Evolutionary conservation across 2,113 vertebrate genomes (phyloP), one percentile per base, ranked within the genome.

Genomic region (Rhinoderma darwinii): DNA sequence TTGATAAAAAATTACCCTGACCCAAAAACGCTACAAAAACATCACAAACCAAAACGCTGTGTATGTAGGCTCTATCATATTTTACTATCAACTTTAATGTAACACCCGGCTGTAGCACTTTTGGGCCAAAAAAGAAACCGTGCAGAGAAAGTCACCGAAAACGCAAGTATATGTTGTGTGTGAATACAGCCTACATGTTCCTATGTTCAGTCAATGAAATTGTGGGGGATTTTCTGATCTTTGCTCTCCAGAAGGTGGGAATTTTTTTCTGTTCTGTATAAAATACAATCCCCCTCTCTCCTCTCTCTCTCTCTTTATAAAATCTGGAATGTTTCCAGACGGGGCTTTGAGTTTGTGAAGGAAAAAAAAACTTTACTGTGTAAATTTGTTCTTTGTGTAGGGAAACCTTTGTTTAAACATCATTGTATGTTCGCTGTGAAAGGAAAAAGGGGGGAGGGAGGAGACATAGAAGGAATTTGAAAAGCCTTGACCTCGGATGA

Each of bases 301-400:
- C 86, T 75, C 81, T 73, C 83, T 88, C 85, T 72, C 82, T 88
- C 84, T 89, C 89, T 91, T 92, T 92, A 89, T 91, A 91, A n/a
- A 91, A 90, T 89, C 93, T 95, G 95, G 95, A 95, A 95, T 93
- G 93, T 91, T 95, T 95, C 94, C 95, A 95, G 95, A 94, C 93
- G 92, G 92, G 93, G 94, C 94, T 95, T 95, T 95, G 95, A 94
- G 93, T 94, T 95, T 92, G 94, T 30, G 79, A 82, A 81, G 56
- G 30, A 81, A 94, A 94, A 95, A 94, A 95, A 96, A 95, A 95
- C 94, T 93, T 94, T 93, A 94, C 95, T 96, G 95, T 96, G 96
- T 96, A 96, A 96, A 96, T 96, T 96, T 96, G 95, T 92, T 95
- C 95, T 96, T 96, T 97, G 96, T 97, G 94, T 91, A 88, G 92